Conservation (phyloP, 2,113 vertebrate genomes). For the Caretta caretta region DNA sequence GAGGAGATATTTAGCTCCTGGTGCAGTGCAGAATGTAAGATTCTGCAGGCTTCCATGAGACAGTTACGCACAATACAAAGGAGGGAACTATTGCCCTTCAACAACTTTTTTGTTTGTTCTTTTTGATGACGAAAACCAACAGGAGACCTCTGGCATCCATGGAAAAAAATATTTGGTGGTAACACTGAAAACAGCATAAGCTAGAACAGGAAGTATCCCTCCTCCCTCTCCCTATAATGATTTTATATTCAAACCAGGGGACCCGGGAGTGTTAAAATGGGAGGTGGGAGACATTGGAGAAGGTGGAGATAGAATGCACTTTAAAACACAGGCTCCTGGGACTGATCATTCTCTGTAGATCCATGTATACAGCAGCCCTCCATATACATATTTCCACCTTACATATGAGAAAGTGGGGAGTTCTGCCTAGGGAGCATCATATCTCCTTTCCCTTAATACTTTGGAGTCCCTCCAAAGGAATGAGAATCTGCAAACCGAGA, state of each 20-base stretch:
- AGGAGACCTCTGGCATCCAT: neutral
- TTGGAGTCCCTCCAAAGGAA: accelerated
- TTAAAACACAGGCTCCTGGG: neutral
- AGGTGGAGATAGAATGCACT: neutral
- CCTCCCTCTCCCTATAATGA: neutral
- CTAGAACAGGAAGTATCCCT: neutral
- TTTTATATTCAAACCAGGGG: neutral
- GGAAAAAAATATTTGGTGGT: neutral
- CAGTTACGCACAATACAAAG: neutral
- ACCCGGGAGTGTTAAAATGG: neutral
- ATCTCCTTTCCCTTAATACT: neutral
- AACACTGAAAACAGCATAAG: neutral
- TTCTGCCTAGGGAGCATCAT: neutral
- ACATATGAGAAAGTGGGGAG: neutral
- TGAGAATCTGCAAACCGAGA: neutral
- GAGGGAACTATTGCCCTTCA: neutral
- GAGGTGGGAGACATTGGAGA: neutral
- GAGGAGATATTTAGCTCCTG: neutral
- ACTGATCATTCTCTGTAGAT: neutral
- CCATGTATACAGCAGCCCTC: neutral
- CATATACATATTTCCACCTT: accelerated
- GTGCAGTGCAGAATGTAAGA: neutral
- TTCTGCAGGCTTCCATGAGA: neutral
- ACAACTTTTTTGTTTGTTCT: neutral
- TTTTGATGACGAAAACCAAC: neutral